These are phyloP conservation scores for Heliconius cydno DNA, from an alignment of 2,888 invertebrate genomes.

Conservation along the genomic window DNA sequence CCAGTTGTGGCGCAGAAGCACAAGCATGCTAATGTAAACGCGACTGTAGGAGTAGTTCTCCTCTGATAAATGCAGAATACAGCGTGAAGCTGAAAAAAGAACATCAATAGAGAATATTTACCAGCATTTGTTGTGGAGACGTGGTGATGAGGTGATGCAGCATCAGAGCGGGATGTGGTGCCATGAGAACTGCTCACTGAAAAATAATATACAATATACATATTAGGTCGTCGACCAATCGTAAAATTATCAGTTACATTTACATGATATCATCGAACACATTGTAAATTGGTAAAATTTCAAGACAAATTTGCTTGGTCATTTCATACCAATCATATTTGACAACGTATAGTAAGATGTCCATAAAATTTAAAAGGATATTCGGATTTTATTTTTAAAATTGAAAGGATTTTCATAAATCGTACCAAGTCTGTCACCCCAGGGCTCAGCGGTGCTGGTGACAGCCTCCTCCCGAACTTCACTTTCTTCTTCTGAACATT, in stretches of 20 bases:
- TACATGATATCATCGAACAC: too few species aligned
- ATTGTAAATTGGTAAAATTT: too few species aligned
- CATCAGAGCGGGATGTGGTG: slow-evolving; percentile 53
- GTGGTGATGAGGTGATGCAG: slow-evolving; percentile 65
- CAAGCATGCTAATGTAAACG: neutral
- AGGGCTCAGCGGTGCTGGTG: slow-evolving; percentile 64
- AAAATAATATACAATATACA: neutral
- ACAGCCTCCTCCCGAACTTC: slow-evolving; percentile 58
- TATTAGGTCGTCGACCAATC: neutral
- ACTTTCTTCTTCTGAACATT: slow-evolving; percentile 55
- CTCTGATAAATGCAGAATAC: neutral
- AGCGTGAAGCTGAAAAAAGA: neutral
- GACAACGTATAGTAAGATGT: too few species aligned
- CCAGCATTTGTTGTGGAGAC: slow-evolving; percentile 73
- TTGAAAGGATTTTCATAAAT: too few species aligned
- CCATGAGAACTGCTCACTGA: slow-evolving; percentile 67
- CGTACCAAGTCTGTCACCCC: slow-evolving; percentile 70
- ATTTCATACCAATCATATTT: too few species aligned
- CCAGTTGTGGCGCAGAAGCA: neutral
- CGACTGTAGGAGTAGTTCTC: neutral
- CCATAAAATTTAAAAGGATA: too few species aligned
- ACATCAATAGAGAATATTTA: slow-evolving; percentile 40
- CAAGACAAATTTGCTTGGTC: too few species aligned
- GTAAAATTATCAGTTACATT: neutral
- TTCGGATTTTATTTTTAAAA: too few species aligned